phyloP scores from a whole-genome alignment of 2,888 invertebrate species.

The Stenichneumon culpator region DNA sequence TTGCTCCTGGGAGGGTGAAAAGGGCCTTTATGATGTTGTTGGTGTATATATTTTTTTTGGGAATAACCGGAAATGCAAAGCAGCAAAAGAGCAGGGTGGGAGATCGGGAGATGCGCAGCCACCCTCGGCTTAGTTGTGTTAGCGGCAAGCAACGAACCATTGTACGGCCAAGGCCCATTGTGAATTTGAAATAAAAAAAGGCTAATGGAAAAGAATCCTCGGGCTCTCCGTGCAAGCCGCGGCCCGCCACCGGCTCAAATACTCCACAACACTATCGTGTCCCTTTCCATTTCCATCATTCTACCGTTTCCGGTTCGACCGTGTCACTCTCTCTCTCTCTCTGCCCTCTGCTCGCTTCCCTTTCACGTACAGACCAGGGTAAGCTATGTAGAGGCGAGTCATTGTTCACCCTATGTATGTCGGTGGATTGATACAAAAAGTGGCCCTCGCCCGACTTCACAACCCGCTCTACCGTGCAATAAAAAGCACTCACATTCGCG shows the following conservation, averaged over 20 bases:
- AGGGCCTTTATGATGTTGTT: not conserved
- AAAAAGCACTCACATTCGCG: not conserved
- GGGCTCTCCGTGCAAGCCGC: slow-evolving; percentile 27
- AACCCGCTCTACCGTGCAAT: not conserved
- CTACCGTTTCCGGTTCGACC: slow-evolving; percentile 40
- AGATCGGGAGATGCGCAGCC: not conserved
- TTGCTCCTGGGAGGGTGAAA: not conserved
- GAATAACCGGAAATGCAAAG: slow-evolving; percentile 24
- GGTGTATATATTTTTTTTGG: not conserved
- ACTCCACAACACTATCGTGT: not conserved
- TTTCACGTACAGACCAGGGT: slow-evolving; percentile 4
- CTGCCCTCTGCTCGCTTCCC: slow-evolving; percentile 4
- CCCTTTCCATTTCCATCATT: slow-evolving; percentile 36
- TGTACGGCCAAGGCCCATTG: slow-evolving; percentile 42
- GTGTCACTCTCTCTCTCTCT: slow-evolving; percentile 5
- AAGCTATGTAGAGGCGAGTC: slow-evolving; percentile 11
- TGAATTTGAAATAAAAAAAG: slow-evolving; percentile 49
- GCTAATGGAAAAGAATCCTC: slow-evolving; percentile 44
- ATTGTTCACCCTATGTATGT: slow-evolving; percentile 51
- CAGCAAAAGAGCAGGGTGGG: slow-evolving; percentile 31
- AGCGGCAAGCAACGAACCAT: slow-evolving; percentile 45
- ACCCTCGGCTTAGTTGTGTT: slow-evolving; percentile 39
- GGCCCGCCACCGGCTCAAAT: not conserved
- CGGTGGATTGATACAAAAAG: slow-evolving; percentile 30
- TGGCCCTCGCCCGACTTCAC: not conserved